A percentile compares a stretch with the other conserved stretches of the same genome.
These are phyloP conservation scores for Dendroctonus valens DNA, from an alignment of 1,140 invertebrate genomes.

Conservation along the genomic window DNA sequence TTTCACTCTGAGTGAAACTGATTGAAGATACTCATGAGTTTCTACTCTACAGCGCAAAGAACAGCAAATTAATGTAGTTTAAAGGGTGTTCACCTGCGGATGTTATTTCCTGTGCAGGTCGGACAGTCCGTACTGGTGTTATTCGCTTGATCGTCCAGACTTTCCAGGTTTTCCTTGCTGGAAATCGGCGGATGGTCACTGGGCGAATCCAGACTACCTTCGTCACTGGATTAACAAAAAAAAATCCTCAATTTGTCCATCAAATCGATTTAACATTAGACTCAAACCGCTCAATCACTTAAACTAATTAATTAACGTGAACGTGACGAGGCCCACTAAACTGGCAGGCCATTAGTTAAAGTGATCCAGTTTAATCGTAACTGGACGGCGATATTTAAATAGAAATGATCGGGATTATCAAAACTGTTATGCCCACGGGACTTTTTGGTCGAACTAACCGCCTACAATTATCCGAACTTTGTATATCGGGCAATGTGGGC, in stretches of 20 bases:
- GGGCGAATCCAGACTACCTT: constrained; percentile 49
- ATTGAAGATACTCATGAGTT: too few relatives aligned
- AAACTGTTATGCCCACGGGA: constrained; percentile 1
- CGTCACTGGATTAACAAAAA: constrained; percentile 41
- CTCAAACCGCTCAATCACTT: not conserved
- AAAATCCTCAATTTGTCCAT: not conserved
- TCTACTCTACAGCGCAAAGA: not conserved
- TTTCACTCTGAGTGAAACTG: too few relatives aligned
- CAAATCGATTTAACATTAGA: too few relatives aligned
- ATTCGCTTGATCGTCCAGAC: constrained; percentile 27
- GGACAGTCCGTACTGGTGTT: constrained; percentile 3
- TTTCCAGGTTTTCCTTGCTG: constrained; percentile 38
- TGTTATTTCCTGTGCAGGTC: constrained; percentile 36
- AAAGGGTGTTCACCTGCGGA: constrained; percentile 43
- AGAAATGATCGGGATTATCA: not conserved
- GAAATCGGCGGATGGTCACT: constrained; percentile 47
- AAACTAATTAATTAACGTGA: not conserved
- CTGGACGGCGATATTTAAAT: not conserved
- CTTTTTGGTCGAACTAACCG: not conserved
- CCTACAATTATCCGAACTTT: too few relatives aligned
- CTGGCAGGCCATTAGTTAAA: not conserved
- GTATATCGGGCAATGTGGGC: too few relatives aligned
- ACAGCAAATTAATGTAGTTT: not conserved
- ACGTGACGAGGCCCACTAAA: not conserved
- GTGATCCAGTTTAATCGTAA: not conserved